These are phyloP conservation scores for Gobio occitaniae DNA, from an alignment of 2,797 vertebrate species.

Conservation along the genomic window DNA sequence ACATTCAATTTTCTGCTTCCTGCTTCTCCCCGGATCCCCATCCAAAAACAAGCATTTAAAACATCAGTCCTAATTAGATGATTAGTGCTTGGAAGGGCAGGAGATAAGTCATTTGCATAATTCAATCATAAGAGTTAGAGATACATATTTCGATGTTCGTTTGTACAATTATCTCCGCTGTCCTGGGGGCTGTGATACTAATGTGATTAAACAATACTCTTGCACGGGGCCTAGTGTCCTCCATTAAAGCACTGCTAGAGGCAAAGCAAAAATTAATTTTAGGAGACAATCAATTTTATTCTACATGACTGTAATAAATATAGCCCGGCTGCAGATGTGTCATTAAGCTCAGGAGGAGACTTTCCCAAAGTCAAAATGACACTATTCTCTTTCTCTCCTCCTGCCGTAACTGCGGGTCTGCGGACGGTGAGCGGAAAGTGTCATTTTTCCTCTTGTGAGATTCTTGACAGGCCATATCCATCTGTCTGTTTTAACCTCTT, in stretches of 20 bases:
- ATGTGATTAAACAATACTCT: constrained; percentile 94
- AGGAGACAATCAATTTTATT: constrained; percentile 94
- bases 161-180: constrained; percentile 89
- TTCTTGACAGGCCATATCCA: constrained; percentile 63
- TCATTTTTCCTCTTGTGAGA: constrained; percentile 64
- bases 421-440: constrained; percentile 49
- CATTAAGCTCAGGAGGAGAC: constrained; percentile 84
- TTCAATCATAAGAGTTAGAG: constrained; percentile 93
- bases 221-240: constrained; percentile 80
- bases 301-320: constrained; percentile 92
- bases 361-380: constrained; percentile 86
- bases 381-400: constrained; percentile 59
- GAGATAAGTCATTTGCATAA: constrained; percentile 91
- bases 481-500: constrained; percentile 58
- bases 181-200: constrained; percentile 87
- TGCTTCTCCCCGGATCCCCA: constrained; percentile 69
- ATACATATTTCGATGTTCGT: constrained; percentile 89
- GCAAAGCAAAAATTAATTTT: constrained; percentile 93
- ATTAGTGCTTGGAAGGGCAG: constrained; percentile 89
- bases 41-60: constrained; percentile 86
- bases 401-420: constrained; percentile 15
- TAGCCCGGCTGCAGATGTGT: constrained; percentile 86
- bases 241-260: constrained; percentile 88
- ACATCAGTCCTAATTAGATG: constrained; percentile 91
- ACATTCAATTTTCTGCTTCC: constrained; percentile 80